Evolutionary conservation across 2,113 vertebrate genomes (phyloP).

Genomic region (Cebus imitator): DNA sequence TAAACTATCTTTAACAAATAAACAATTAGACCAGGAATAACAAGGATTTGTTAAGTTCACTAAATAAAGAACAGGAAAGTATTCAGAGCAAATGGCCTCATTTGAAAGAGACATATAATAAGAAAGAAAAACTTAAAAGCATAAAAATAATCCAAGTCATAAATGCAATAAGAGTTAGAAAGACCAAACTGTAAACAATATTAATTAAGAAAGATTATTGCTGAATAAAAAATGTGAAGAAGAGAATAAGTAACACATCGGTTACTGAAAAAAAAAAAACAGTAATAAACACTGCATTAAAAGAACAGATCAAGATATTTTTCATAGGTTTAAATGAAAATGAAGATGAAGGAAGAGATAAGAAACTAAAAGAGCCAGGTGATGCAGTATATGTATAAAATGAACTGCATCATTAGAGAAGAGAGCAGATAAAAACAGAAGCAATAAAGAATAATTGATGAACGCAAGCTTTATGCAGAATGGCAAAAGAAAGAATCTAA

Average conservation of each 20-base stretch:
- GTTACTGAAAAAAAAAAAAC: not conserved
- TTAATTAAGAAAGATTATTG: not conserved
- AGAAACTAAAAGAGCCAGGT: not conserved
- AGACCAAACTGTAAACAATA: not conserved
- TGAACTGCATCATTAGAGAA: not conserved
- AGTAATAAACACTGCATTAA: not conserved
- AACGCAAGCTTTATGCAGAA: not conserved
- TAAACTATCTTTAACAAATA: not conserved
- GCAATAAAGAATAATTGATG: not conserved
- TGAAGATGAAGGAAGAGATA: not conserved
- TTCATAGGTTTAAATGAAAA: not conserved
- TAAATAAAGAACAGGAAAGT: not conserved
- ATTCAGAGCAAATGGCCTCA: not conserved
- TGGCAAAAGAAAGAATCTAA: not conserved
- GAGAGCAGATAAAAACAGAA: not conserved
- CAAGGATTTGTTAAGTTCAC: not conserved
- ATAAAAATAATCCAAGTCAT: not conserved
- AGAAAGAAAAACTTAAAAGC: not conserved
- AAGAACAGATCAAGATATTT: not conserved
- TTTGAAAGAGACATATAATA: not conserved
- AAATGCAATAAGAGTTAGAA: not conserved
- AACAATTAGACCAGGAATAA: not conserved
- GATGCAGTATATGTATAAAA: not conserved
- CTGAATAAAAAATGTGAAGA: not conserved
- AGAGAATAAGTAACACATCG: not conserved